Conservation (phyloP, 1,140 invertebrate genomes). For the Drosophila eugracilis region DNA sequence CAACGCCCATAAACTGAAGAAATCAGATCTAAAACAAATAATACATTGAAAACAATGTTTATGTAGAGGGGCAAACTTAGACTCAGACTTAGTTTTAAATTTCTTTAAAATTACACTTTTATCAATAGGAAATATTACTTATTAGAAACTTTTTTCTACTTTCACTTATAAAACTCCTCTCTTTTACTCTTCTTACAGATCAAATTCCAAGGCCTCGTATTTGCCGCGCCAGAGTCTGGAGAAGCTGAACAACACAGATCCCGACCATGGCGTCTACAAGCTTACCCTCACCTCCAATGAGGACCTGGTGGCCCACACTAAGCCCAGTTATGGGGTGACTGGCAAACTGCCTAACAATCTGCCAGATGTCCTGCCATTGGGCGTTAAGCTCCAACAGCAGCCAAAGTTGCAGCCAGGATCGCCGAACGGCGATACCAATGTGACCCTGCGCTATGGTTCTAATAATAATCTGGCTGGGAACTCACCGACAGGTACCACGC, state of each 20-base stretch:
- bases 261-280: conserved; percentile 91
- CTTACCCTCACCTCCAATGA: conserved; percentile 90
- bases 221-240: conserved; percentile 89
- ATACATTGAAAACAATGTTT: background rate
- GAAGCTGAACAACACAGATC: conserved; percentile 86
- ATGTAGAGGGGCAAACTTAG: no score
- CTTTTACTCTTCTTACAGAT: conserved; percentile 86
- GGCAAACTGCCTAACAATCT: conserved; percentile 83
- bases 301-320: conserved; percentile 85
- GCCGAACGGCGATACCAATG: conserved; percentile 52
- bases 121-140: background rate
- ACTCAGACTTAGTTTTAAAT: background rate
- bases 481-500: conserved; percentile 54
- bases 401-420: conserved; percentile 60
- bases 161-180: background rate
- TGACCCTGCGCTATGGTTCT: conserved; percentile 76
- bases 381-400: conserved; percentile 85
- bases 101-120: background rate
- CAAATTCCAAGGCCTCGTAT: conserved; percentile 92
- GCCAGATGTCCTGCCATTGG: conserved; percentile 86
- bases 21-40: background rate
- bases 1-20: background rate
- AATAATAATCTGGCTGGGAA: conserved; percentile 75
- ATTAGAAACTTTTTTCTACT: no score
- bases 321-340: conserved; percentile 57